Base-by-base conservation (phyloP, 2,113 vertebrate species). In the Halichoerus grypus region DNA sequence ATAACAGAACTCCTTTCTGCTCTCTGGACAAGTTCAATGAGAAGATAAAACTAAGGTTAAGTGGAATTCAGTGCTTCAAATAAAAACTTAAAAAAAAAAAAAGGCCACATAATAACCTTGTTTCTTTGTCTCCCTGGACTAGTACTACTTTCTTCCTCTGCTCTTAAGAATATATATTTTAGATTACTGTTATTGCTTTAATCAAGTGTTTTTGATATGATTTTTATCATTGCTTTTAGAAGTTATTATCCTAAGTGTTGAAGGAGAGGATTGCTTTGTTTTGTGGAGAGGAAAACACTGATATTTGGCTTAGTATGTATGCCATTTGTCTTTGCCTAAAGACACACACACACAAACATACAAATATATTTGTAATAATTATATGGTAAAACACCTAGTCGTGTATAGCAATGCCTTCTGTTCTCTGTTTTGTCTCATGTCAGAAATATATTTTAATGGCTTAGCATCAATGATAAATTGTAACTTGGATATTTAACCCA, bases 391-490 rank as follows among this genome's bases (percentile, higher is more conserved):
- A 67, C 9, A 63, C 1, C 5, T 71, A 39, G 57, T 84, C 5
- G 22, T 63, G 1, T 77, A 13, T 88, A 42, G n/a, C 33, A 69
- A 12, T 16, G 19, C 6, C 11, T 22, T 94, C 39, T 71, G 85
- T 69, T 55, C 72, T 94, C 74, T 89, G 36, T 95, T 98, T 98
- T 94, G n/a, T 74, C 61, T 74, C 18, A 1, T 22, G 33, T 86
- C 49, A 59, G 94, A 91, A 12, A 61, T 97, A 10, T 51, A 91
- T 96, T 96, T 97, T 83, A 61, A 97, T 39, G 81, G 63, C 22
- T 91, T 91, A 93, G 69, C 74, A 84, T 79, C 8, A 86, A 77
- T 94, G 96, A 74, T 19, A 74, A 97, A 79, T 13, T 94, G 22
- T 57, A 79, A 51, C 69, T 31, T 67, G 46, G 67, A 72, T 94